Conservation (phyloP, 2,113 vertebrate genomes). For the Phyllopteryx taeniolatus region DNA sequence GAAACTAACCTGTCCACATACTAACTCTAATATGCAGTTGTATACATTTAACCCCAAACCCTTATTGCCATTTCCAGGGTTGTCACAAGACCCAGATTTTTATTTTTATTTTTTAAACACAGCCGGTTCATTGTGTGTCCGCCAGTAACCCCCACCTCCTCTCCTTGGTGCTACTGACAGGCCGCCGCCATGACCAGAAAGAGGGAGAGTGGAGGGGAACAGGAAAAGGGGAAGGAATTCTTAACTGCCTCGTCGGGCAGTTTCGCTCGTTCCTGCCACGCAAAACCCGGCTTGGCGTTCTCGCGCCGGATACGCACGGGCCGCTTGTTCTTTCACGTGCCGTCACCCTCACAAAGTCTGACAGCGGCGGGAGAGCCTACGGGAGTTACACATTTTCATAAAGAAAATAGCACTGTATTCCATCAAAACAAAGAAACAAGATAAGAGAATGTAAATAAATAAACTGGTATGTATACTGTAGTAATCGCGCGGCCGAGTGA, state of each 20-base stretch:
- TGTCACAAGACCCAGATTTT: slow-evolving; percentile 73
- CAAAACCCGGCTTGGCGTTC: slow-evolving; percentile 18
- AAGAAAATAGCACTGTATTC: too few species aligned
- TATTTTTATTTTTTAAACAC: slow-evolving; percentile 37
- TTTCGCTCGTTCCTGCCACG: slow-evolving; percentile 45
- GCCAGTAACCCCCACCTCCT: slow-evolving; percentile 26
- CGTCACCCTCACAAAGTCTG: slow-evolving; percentile 22
- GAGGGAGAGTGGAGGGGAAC: slow-evolving; percentile 4
- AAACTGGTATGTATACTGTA: too few species aligned
- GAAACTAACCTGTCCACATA: slow-evolving; percentile 22
- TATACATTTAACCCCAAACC: slow-evolving; percentile 22
- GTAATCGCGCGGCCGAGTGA: too few species aligned
- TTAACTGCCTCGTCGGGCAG: slow-evolving; percentile 42
- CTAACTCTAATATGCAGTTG: slow-evolving; percentile 4
- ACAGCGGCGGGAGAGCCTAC: slow-evolving; percentile 36
- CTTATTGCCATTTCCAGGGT: slow-evolving; percentile 33
- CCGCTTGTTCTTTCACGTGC: slow-evolving; percentile 26
- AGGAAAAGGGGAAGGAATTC: slow-evolving; percentile 39
- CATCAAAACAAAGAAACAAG: neutral
- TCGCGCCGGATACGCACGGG: slow-evolving; percentile 17
- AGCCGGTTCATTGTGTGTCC: slow-evolving; percentile 68
- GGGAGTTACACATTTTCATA: neutral
- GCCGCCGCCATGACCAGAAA: slow-evolving; percentile 35
- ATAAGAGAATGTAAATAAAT: slow-evolving; percentile 14
- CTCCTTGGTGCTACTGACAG: slow-evolving; percentile 31